Conservation (phyloP, 2,888 invertebrate species). For the Dasypolia templi region DNA sequence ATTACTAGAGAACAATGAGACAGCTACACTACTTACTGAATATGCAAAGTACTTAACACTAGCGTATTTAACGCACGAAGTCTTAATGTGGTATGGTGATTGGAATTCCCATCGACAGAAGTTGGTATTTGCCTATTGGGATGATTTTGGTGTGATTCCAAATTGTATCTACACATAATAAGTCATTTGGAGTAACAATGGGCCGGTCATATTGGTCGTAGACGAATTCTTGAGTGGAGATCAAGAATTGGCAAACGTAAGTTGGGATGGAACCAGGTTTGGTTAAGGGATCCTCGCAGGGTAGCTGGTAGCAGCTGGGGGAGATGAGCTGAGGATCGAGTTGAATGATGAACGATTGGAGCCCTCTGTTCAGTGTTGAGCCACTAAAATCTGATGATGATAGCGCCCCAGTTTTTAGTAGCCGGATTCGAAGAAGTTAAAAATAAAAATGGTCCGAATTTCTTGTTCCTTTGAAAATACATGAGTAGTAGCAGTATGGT, state of each 20-base stretch:
- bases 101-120: conserved; percentile 21
- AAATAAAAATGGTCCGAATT: too few species aligned
- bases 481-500: neutral
- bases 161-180: too few species aligned
- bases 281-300: neutral
- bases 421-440: neutral
- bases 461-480: neutral
- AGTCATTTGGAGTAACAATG: neutral
- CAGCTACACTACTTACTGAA: conserved; percentile 24
- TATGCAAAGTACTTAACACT: conserved; percentile 43
- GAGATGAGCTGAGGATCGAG: neutral
- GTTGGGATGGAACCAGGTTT: neutral
- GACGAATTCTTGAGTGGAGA: neutral
- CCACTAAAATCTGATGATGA: neutral
- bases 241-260: neutral
- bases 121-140: neutral
- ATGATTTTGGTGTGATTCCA: neutral
- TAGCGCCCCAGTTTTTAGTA: neutral
- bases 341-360: neutral
- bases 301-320: neutral
- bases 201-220: neutral
- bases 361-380: neutral
- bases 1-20: conserved; percentile 41
- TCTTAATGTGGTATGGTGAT: conserved; percentile 13
- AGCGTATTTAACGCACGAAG: conserved; percentile 39